Conservation (phyloP, 2,113 vertebrate genomes). For the Serilophus lunatus region DNA sequence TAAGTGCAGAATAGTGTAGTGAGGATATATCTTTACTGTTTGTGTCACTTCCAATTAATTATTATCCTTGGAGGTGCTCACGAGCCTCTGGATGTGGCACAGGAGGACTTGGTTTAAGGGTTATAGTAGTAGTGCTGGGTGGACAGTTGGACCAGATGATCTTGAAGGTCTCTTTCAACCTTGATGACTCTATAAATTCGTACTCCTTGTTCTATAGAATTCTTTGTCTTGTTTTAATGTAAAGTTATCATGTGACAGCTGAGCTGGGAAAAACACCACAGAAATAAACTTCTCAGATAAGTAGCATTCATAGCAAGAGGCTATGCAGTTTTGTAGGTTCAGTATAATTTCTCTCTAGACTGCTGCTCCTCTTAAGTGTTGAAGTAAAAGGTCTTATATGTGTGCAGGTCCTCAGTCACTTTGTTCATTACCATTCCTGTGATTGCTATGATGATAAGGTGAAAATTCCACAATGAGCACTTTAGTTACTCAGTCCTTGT, state of each 20-base stretch:
- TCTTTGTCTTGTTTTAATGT: background rate
- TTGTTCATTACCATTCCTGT: background rate
- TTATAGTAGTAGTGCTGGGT: background rate
- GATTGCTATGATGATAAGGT: background rate
- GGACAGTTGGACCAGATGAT: background rate
- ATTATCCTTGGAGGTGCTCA: background rate
- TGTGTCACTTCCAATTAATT: background rate
- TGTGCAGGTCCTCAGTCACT: background rate
- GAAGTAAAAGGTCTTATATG: background rate
- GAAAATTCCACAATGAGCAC: background rate
- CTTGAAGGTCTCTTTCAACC: background rate
- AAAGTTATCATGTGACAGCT: background rate
- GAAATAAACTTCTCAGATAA: background rate
- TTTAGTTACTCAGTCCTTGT: background rate
- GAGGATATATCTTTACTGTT: background rate
- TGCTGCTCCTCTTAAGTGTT: background rate
- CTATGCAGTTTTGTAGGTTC: background rate
- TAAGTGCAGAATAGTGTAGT: background rate
- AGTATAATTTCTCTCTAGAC: background rate
- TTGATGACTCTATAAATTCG: background rate
- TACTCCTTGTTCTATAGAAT: background rate
- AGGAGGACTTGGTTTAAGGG: background rate
- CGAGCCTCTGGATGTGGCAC: background rate
- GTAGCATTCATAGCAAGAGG: background rate
- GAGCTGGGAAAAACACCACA: background rate